Conservation (phyloP, 37 sponge, comb jelly and placozoan genomes). For the Haliclona indistincta region DNA sequence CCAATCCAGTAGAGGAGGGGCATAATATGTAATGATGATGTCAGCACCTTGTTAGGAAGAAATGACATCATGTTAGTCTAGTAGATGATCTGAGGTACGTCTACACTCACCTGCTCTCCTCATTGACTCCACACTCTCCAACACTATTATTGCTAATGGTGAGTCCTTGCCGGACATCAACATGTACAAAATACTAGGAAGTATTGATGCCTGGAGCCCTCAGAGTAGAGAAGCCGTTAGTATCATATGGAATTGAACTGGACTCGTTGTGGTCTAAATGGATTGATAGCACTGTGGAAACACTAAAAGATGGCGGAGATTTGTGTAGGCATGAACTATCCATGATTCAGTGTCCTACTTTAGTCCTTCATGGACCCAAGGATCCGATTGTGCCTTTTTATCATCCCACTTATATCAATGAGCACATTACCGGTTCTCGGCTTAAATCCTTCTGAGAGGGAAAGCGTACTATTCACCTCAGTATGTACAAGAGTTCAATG, state of each 20-base stretch:
- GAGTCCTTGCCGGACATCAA: no score
- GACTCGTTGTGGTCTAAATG: no score
- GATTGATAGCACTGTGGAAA: no score
- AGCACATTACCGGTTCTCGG: neutral
- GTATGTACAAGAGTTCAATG: no score
- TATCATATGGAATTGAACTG: no score
- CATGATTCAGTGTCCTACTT: constrained; percentile 23
- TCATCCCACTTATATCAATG: constrained; percentile 2
- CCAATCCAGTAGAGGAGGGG: constrained; percentile 83
- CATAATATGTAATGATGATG: constrained; percentile 90
- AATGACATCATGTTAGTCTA: neutral
- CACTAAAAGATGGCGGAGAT: no score
- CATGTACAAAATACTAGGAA: no score
- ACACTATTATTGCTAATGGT: constrained; percentile 65
- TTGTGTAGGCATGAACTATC: constrained; percentile 11
- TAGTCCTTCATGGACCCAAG: constrained; percentile 41
- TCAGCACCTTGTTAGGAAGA: constrained; percentile 71
- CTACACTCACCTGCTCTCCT: constrained; percentile 76
- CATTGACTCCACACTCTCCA: constrained; percentile 68
- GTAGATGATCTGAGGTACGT: neutral
- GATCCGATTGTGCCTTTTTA: constrained; percentile 4
- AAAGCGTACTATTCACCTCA: constrained; percentile 40
- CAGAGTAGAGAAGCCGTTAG: no score
- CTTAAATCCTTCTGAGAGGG: constrained; percentile 15
- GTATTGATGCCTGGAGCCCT: no score